Evolutionary conservation across 2,888 invertebrate species (phyloP), one percentile per base, ranked within the genome.

Genomic region (Litoditis marina): DNA sequence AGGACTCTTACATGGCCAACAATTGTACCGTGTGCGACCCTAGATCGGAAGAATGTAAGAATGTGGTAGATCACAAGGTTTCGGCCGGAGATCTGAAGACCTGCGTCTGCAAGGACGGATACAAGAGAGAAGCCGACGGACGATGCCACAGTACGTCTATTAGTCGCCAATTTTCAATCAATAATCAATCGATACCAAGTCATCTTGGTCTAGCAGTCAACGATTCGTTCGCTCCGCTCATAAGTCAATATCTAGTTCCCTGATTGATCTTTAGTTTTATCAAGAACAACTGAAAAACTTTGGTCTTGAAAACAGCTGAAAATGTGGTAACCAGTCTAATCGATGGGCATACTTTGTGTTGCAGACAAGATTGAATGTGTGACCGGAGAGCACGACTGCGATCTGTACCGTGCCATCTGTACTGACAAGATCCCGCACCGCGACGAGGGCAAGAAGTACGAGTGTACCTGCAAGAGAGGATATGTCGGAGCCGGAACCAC

Each of bases 351-450:
- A n/a, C 39, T 39, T 13, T 39, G 11, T n/a, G 39, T 39, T 69
- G 50, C 34, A 82, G 82, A 82, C 67, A 62, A 82, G 28, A 76
- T 82, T 60, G 82, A 82, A 63, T 82, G 82, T 65, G 70, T 70
- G 25, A 59, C 73, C 1, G 53, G 60, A n/a, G 66, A 63, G 19
- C 63, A 66, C 1, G 69, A 71, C 13, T 83, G 83, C 61, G 65
- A 69, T 30, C 7, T 27, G 13, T 27, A 19, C 28, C 46, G 61
- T 31, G 61, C 47, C n/a, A 16, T 7, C 7, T 61, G 61, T 25
- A 25, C 16, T 2, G 61, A 61, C 25, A 2, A 31, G 31, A 28
- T 30, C 34, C 61, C 61, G 16, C 22, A 31, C 28, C 28, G 19
- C 11, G 39, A 55, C 25, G 42, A 55, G 2, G 16, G 22, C 25